Conservation (phyloP, 2,888 invertebrate genomes). For the Pseudanteris insignis region DNA sequence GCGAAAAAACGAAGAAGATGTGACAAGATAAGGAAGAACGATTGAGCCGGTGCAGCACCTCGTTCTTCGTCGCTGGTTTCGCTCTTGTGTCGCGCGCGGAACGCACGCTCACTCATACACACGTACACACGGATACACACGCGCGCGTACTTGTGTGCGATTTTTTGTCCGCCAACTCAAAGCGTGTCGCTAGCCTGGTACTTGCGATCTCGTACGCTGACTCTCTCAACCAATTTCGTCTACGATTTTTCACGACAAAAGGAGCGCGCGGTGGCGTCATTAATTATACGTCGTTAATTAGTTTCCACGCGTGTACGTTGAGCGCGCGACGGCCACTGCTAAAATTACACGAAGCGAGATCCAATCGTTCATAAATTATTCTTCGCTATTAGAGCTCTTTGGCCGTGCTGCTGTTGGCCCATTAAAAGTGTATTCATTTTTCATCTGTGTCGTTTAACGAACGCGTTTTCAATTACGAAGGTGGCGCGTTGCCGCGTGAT, state of each 20-base stretch:
- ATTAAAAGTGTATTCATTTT: conserved; percentile 37
- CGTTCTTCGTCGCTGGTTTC: conserved; percentile 14
- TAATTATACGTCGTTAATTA: conserved; percentile 42
- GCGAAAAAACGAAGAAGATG: conserved; percentile 40
- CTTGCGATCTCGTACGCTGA: conserved; percentile 29
- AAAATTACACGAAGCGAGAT: conserved; percentile 32
- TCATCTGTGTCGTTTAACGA: conserved; percentile 30
- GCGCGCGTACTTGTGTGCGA: conserved; percentile 1
- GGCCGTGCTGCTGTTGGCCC: conserved; percentile 16
- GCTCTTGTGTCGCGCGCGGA: conserved; percentile 17
- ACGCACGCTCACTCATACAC: conserved; percentile 12
- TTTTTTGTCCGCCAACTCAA: conserved; percentile 30
- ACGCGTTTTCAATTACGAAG: conserved; percentile 35
- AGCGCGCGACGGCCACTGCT: conserved; percentile 1
- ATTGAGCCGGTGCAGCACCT: no score
- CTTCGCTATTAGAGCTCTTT: conserved; percentile 21
- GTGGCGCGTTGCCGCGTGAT: conserved; percentile 15
- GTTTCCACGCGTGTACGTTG: conserved; percentile 32
- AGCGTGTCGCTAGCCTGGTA: conserved; percentile 27
- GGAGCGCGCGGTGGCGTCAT: conserved; percentile 16
- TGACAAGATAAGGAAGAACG: conserved; percentile 42
- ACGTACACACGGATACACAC: conserved; percentile 8
- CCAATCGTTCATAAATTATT: conserved; percentile 40
- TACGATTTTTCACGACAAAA: conserved; percentile 35
- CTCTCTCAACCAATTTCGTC: conserved; percentile 35